A percentile compares a stretch with the other conserved stretches of the same genome.
These are phyloP conservation scores for Chaetodon trifasciatus DNA, from an alignment of 2,797 vertebrate species.

Conservation along the genomic window DNA sequence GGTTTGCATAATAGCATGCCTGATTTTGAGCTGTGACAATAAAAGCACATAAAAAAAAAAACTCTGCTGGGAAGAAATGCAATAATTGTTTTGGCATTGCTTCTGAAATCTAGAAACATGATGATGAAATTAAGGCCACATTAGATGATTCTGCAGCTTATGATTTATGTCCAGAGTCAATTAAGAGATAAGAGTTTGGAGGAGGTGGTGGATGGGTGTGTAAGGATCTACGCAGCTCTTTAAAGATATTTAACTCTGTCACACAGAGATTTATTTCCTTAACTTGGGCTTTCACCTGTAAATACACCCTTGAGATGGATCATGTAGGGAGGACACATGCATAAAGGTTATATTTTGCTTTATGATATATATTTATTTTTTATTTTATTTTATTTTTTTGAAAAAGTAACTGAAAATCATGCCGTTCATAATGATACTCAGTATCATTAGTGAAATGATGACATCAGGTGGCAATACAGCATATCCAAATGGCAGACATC, in stretches of 20 bases:
- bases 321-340: not conserved
- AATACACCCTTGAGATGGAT: not conserved
- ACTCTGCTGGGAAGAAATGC: not conserved
- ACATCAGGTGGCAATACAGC: not conserved
- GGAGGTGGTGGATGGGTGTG: not conserved
- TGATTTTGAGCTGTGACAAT: too few relatives aligned
- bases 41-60: not conserved
- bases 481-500: conserved; percentile 2
- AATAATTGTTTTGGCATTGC: not conserved
- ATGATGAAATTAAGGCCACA: not conserved
- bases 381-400: not conserved
- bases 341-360: not conserved
- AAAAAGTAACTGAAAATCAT: not conserved
- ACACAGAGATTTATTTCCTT: not conserved
- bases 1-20: too few relatives aligned
- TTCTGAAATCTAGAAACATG: not conserved
- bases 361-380: not conserved
- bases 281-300: not conserved
- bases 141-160: not conserved
- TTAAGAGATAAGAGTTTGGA: not conserved
- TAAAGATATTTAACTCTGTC: not conserved
- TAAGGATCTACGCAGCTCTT: not conserved
- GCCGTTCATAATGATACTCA: not conserved
- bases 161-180: not conserved
- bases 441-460: not conserved